phyloP scores from a whole-genome alignment of 2,113 vertebrate species.

The Campylomormyrus numenius region DNA sequence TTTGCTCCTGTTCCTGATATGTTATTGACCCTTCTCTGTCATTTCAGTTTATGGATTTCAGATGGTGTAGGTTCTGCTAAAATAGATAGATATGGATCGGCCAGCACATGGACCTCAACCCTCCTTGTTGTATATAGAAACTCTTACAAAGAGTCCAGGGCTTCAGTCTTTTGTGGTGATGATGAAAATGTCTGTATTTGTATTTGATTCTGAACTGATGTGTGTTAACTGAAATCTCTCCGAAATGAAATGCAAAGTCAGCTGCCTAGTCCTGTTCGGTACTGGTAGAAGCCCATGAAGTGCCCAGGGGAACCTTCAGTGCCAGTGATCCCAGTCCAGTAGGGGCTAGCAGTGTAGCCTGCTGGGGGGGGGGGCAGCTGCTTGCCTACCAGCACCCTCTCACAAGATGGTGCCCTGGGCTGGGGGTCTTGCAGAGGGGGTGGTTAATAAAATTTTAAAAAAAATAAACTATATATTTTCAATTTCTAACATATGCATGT shows the following conservation, averaged over 20 bases:
- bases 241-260: not conserved
- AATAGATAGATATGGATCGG: not conserved
- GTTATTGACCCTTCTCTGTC: not conserved
- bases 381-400: not conserved
- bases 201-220: not conserved
- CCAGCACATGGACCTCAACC: not conserved
- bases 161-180: not conserved
- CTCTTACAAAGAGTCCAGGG: not conserved
- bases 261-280: not conserved
- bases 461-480: not conserved
- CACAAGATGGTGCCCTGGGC: not conserved
- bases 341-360: too few relatives aligned
- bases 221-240: not conserved
- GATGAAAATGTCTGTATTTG: not conserved
- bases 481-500: not conserved
- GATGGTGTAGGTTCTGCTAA: not conserved
- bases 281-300: not conserved
- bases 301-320: not conserved
- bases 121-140: not conserved
- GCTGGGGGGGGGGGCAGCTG: too few relatives aligned
- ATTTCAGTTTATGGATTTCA: slow-evolving; percentile 1
- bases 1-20: not conserved
- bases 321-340: not conserved
- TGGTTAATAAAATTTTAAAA: not conserved
- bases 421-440: not conserved